Evolutionary conservation across 2,797 vertebrate genomes (phyloP).

Genomic region (Rhinoraja longicauda): DNA sequence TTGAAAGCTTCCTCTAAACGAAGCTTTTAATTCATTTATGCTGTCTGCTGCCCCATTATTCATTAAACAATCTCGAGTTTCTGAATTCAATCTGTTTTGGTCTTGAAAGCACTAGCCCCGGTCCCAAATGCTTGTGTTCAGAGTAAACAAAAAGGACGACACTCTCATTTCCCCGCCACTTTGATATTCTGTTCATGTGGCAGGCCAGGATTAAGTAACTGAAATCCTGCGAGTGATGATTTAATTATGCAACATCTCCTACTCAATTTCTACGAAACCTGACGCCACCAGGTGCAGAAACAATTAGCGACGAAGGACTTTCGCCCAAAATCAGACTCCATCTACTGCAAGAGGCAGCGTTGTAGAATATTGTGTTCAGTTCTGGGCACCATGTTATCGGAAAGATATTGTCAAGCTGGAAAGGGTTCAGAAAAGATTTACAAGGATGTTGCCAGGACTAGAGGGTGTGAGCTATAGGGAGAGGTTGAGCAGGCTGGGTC

Average conservation of each 20-base stretch:
- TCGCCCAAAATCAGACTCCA: slow-evolving; percentile 14
- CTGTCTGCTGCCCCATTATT: background rate
- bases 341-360: background rate
- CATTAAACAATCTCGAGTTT: background rate
- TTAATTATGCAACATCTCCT: slow-evolving; percentile 32
- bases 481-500: no score
- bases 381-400: no score
- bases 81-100: background rate
- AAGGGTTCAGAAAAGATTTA: no score
- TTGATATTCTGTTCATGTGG: slow-evolving; percentile 6
- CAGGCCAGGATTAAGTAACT: slow-evolving; percentile 17
- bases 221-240: slow-evolving; percentile 20
- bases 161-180: background rate
- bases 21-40: background rate
- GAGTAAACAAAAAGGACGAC: background rate
- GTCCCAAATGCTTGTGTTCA: background rate
- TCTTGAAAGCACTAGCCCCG: background rate
- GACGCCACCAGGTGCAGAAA: slow-evolving; percentile 7
- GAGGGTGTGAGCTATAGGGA: no score
- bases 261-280: slow-evolving; percentile 1
- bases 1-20: background rate
- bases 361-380: no score
- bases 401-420: no score
- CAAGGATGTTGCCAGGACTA: no score
- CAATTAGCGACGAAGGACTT: slow-evolving; percentile 36